Percentiles rank a stretch among this genome's conserved stretches.
Evolutionary conservation across 2,797 vertebrate species (phyloP).

Genomic region (Luscinia luscinia): DNA sequence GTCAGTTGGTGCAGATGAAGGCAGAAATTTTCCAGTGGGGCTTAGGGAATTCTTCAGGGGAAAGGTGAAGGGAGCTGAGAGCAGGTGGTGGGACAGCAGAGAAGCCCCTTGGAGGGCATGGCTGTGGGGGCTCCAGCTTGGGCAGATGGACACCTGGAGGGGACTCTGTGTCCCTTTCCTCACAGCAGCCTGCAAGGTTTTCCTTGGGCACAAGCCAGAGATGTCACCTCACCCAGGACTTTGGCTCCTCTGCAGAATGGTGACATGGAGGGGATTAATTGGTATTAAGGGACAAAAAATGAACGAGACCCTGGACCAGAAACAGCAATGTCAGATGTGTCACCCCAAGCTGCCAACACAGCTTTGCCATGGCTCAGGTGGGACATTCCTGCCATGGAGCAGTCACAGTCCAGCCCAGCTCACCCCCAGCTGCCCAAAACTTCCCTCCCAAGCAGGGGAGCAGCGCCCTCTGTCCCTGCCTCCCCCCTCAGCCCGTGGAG

Average conservation of each 20-base stretch:
- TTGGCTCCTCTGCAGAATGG: neutral
- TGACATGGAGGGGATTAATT: neutral
- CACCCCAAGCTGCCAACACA: neutral
- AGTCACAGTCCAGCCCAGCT: neutral
- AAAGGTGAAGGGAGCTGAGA: neutral
- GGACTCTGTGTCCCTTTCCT: accelerated
- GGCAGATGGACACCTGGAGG: accelerated
- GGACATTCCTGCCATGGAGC: neutral
- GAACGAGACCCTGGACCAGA: accelerated
- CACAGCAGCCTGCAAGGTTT: accelerated
- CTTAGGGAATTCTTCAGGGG: neutral
- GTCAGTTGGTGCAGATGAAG: neutral
- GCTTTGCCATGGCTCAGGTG: accelerated
- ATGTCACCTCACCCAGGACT: neutral
- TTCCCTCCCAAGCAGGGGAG: neutral
- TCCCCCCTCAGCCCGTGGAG: accelerated
- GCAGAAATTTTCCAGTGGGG: conserved; percentile 18
- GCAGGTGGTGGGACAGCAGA: neutral
- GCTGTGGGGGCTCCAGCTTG: accelerated
- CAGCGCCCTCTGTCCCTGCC: neutral
- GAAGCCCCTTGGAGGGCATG: accelerated
- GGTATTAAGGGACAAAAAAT: neutral
- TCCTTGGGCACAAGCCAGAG: neutral
- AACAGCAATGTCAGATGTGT: neutral
- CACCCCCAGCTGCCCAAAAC: neutral